Base-by-base conservation (phyloP, 2,888 invertebrate species). In the Synanthedon tipuliformis region DNA sequence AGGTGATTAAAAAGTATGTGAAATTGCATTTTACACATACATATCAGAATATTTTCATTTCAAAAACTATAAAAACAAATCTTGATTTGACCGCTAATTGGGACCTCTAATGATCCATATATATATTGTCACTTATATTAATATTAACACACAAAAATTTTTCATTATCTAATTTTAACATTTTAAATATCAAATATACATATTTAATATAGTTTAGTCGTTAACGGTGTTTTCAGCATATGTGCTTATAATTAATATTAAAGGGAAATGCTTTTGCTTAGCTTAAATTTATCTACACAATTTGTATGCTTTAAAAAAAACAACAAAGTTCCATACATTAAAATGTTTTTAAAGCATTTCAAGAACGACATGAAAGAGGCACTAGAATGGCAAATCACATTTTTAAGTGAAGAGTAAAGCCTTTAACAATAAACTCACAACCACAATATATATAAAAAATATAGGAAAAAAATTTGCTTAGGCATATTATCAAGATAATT, bases 341-440 rank as follows among this genome's bases (percentile, higher is more conserved):
- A 45, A 56, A 55, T 55, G 55, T 56, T 50, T 23, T 70, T 73
- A 73, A 69, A 73, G 71, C 71, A 70, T 73, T 61, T 68, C 64
- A 65, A 71, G 68, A 76, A 73, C 68, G 62, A 69, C 66, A 72
- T 63, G 68, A 78, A 23, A 71, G 78, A 85, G 85, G 85, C 85
- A 85, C 85, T 81, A 78, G 77, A 78, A 82, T 81, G 83, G 83
- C 83, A 77, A 81, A 79, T 81, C 78, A 80, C 83, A 78, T 71
- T 68, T 68, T 69, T 69, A 78, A 78, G 72, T 78, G 73, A 78
- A 77, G 66, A 75, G 67, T 70, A 55, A 60, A 68, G 65, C 65
- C 63, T 69, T 52, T 71, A 63, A 64, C 64, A 62, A 48, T 54
- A 51, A 77, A 75, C 69, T 85, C 84, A 84, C 84, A 85, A 85